Evolutionary conservation across 1,140 invertebrate species (phyloP), one percentile per base, ranked within the genome.

Genomic region (Gonioctena quinquepunctata): DNA sequence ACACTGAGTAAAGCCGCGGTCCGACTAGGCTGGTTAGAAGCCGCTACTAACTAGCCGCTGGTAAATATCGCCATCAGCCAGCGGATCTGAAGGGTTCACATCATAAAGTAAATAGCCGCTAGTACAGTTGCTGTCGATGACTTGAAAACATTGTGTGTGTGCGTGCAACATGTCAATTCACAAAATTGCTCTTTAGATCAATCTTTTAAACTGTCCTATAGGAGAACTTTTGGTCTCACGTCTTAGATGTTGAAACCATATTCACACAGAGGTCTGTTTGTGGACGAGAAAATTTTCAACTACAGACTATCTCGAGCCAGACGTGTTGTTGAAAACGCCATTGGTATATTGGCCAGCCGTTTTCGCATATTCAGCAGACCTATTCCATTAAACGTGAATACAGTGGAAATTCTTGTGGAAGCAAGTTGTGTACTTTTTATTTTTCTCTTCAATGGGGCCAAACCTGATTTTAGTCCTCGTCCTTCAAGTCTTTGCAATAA

Each of bases 231-330:
- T 57, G 13, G 8, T 18, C 52, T 66, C n/a, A 57, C 13, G 18
- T 56, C 65, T 28, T 56, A 66, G 25, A 26, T 66, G 50, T 56
- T 66, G 23, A 68, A 68, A 60, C 56, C 52, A 42, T 68, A 49
- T 33, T 57, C 50, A 26, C 23, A 60, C 13, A 25, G 50, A 60
- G 56, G 16, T 48, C 28, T 60, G 13, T 57, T 22, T 49, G 25
- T 57, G 25, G 25, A 49, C 16, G 50, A 56, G 28, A 59, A 21
- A 28, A 68, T 68, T 23, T 68, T 60, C 27, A 68, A 60, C 25
- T 60, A 68, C 21, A 28, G 65, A 28, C 23, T 66, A 57, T 56
- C 50, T 28, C 16, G 50, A 54, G 49, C 65, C 28, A 19, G 65
- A 13, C 27, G 28, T 57, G 18, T 68, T 28, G 50, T 27, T 60